Conservation (phyloP, 2,113 vertebrate genomes). For the Grus americana region DNA sequence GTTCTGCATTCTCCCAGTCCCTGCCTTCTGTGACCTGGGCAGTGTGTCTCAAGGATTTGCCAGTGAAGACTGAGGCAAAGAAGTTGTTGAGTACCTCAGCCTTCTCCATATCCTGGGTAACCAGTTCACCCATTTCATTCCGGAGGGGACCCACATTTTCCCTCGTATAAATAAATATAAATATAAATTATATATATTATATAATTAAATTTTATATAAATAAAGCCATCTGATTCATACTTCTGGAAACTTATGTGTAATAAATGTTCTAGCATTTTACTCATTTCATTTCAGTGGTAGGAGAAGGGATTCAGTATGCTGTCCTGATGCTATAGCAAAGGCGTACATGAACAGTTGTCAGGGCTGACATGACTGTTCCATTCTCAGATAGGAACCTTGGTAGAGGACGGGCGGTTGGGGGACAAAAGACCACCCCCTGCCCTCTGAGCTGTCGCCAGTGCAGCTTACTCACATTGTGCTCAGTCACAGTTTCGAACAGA, state of each 20-base stretch:
- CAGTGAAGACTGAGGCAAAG: too few species aligned
- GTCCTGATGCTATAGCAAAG: background rate
- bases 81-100: too few species aligned
- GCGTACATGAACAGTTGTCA: background rate
- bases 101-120: too few species aligned
- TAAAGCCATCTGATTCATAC: background rate
- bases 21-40: too few species aligned
- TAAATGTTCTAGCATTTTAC: background rate
- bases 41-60: too few species aligned
- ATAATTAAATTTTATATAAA: too few species aligned
- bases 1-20: too few species aligned
- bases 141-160: too few species aligned
- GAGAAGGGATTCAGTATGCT: background rate
- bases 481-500: background rate
- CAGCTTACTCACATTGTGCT: background rate
- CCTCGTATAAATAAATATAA: too few species aligned
- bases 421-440: background rate
- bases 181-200: too few species aligned
- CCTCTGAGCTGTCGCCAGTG: background rate
- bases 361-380: rapidly evolving
- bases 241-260: background rate
- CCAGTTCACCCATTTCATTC: too few species aligned
- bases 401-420: background rate
- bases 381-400: background rate
- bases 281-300: background rate